Conservation (phyloP, 2,888 invertebrate genomes). For the Zygogramma bicolorata region DNA sequence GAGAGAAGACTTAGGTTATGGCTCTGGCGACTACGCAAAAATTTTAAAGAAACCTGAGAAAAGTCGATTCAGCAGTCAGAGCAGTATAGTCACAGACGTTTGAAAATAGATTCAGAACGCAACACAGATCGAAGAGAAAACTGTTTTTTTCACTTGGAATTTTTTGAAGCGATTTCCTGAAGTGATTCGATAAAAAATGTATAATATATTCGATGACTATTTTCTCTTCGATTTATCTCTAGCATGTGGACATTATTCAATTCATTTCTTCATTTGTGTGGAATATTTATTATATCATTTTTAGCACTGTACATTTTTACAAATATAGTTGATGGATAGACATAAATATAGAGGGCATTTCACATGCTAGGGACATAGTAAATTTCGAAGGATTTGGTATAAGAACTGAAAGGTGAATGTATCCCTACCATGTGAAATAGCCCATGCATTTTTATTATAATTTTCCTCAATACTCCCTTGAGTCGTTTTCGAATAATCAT, state of each 20-base stretch:
- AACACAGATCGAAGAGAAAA: background rate
- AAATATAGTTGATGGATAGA: slow-evolving; percentile 30
- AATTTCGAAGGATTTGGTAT: slow-evolving; percentile 44
- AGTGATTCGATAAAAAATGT: background rate
- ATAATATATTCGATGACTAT: background rate
- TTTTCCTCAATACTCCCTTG: no score
- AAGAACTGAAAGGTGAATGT: slow-evolving; percentile 48
- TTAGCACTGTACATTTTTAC: background rate
- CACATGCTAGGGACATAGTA: slow-evolving; percentile 60
- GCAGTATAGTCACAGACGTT: slow-evolving; percentile 61
- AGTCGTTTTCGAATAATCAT: no score
- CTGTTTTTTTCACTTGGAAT: background rate
- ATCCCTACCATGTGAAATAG: slow-evolving; percentile 61
- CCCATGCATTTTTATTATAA: slow-evolving; percentile 36
- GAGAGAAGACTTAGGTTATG: slow-evolving; percentile 44
- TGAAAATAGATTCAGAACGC: slow-evolving; percentile 39
- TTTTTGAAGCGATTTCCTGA: no score
- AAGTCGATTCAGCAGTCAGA: slow-evolving; percentile 58
- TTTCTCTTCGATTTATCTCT: slow-evolving; percentile 34
- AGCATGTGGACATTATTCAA: slow-evolving; percentile 53
- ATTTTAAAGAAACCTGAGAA: slow-evolving; percentile 49
- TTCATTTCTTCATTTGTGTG: background rate
- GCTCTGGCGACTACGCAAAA: slow-evolving; percentile 53
- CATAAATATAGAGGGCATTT: slow-evolving; percentile 54
- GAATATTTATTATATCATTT: slow-evolving; percentile 1